phyloP scores from a whole-genome alignment of 1,140 invertebrate genomes.

The Scylla paramamosain region DNA sequence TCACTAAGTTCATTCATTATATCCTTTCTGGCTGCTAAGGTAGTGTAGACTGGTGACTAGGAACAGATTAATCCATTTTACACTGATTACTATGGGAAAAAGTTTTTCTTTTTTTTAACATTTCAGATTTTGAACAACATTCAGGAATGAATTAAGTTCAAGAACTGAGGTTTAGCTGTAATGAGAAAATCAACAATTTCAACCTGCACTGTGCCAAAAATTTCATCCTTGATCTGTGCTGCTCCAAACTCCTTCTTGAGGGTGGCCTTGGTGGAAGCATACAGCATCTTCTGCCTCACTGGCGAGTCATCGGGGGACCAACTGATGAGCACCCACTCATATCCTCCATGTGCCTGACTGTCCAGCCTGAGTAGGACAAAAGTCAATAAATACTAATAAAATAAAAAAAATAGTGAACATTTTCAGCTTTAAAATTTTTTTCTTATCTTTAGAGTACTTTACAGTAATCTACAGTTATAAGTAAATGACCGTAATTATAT shows the following conservation, averaged over 20 bases:
- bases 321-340: constrained; percentile 96
- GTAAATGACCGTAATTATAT: neutral
- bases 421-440: neutral
- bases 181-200: constrained; percentile 54
- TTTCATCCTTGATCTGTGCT: constrained; percentile 93
- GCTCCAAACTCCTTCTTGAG: constrained; percentile 97
- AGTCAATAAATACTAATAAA: neutral
- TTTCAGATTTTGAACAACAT: too few species aligned
- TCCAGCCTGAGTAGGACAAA: constrained; percentile 85
- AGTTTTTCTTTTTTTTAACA: too few species aligned
- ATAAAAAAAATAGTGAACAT: neutral
- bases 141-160: too few species aligned
- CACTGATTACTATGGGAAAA: too few species aligned
- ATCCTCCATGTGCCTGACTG: constrained; percentile 86
- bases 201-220: constrained; percentile 91
- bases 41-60: too few species aligned
- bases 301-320: constrained; percentile 96
- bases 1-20: too few species aligned
- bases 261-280: constrained; percentile 98
- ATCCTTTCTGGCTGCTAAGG: too few species aligned
- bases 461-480: neutral
- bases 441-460: neutral
- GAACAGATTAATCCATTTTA: too few species aligned
- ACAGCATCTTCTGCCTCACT: constrained; percentile 98
- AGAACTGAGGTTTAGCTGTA: too few species aligned